phyloP scores from a whole-genome alignment of 2,113 vertebrate species.

The Gorilla gorilla region DNA sequence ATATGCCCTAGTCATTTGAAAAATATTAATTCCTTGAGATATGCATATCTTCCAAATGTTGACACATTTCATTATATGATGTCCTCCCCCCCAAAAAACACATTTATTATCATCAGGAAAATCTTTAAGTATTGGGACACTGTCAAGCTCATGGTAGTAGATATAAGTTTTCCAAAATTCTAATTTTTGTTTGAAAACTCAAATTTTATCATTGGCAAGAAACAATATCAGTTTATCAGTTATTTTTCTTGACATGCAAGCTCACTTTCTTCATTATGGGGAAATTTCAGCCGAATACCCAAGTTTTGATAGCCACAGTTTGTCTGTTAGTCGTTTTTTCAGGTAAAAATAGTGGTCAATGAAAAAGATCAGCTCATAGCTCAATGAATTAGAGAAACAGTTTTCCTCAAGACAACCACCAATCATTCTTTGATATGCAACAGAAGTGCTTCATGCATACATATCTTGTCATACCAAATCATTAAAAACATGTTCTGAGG shows the following conservation, averaged over 20 bases:
- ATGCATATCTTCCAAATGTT: not conserved
- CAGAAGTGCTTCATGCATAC: not conserved
- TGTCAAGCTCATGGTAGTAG: not conserved
- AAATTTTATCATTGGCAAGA: not conserved
- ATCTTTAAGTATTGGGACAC: not conserved
- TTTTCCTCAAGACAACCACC: not conserved
- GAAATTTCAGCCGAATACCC: not conserved
- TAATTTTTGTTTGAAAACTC: not conserved
- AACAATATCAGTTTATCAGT: not conserved
- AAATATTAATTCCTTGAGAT: not conserved
- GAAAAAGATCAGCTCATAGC: not conserved
- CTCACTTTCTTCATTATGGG: not conserved
- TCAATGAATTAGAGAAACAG: not conserved
- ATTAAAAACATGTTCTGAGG: not conserved
- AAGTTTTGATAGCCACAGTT: not conserved
- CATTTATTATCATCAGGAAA: not conserved
- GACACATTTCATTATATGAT: not conserved
- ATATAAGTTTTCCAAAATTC: conserved; percentile 8
- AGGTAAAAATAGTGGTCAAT: not conserved
- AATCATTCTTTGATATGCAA: not conserved
- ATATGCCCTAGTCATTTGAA: not conserved
- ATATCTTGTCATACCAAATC: not conserved
- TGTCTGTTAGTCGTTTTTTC: not conserved
- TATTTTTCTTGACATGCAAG: not conserved
- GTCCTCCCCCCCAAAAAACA: not conserved